Evolutionary conservation across 2,797 vertebrate species (phyloP).

Genomic region (Pangasius mekongensis): DNA sequence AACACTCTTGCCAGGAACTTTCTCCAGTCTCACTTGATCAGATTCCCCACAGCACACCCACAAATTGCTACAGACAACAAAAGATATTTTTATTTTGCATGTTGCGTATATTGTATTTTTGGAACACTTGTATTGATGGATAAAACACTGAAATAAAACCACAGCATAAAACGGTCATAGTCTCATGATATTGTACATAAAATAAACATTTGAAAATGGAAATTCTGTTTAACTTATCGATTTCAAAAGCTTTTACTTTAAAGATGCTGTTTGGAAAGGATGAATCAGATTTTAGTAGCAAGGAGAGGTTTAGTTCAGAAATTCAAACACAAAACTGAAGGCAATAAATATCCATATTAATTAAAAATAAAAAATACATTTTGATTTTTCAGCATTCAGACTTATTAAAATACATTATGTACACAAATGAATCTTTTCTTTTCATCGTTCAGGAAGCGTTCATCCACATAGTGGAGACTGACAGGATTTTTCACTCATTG

Average conservation of each 20-base stretch:
- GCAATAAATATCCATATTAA: conserved; percentile 41
- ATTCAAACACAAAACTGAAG: conserved; percentile 19
- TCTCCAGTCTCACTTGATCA: neutral
- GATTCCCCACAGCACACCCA: conserved; percentile 2
- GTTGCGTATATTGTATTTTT: conserved; percentile 3
- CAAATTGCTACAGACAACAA: conserved; percentile 3
- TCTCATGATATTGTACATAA: conserved; percentile 36
- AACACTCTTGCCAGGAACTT: conserved; percentile 5
- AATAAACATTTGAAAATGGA: conserved; percentile 18
- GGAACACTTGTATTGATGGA: neutral
- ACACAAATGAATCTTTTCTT: conserved; percentile 13
- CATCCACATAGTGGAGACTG: conserved; percentile 77
- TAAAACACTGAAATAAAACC: neutral
- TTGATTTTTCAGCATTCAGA: conserved; percentile 1
- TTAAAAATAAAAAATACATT: neutral
- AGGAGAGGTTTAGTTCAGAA: neutral
- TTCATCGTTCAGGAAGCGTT: conserved; percentile 37
- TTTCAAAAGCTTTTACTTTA: neutral
- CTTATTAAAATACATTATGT: conserved; percentile 33
- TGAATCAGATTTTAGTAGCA: neutral
- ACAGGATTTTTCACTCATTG: conserved; percentile 23
- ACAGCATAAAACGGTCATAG: conserved; percentile 18
- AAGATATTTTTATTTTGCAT: conserved; percentile 7
- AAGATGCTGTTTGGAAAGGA: conserved; percentile 2
- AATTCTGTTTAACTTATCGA: neutral